Evolutionary conservation across 2,797 vertebrate species (phyloP).

Genomic region (Dallia pectoralis): DNA sequence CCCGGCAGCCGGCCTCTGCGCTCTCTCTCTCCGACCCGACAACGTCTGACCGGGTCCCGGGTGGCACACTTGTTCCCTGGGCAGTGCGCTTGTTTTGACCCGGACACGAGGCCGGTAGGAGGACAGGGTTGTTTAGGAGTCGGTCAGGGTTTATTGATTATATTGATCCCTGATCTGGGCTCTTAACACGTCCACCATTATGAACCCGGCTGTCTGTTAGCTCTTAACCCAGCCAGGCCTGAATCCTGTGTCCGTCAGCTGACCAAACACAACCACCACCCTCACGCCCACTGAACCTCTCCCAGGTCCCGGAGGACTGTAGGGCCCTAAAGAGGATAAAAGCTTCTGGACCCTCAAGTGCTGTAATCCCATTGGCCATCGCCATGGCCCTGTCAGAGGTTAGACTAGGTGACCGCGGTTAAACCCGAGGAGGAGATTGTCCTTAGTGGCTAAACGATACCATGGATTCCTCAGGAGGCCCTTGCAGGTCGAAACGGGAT

Average conservation of each 20-base stretch:
- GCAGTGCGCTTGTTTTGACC: background rate
- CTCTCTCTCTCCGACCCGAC: conserved; percentile 37
- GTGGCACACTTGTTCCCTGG: background rate
- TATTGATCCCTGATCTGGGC: conserved; percentile 53
- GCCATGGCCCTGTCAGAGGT: background rate
- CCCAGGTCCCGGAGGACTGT: background rate
- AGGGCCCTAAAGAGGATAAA: background rate
- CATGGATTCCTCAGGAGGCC: too few relatives aligned
- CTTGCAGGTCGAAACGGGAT: too few relatives aligned
- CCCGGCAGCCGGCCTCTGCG: conserved; percentile 9
- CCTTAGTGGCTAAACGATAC: too few relatives aligned
- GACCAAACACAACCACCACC: too few relatives aligned
- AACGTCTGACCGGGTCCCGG: background rate
- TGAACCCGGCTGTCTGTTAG: conserved; percentile 19
- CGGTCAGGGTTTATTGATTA: conserved; percentile 34
- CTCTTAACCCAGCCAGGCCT: conserved; percentile 5
- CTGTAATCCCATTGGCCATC: background rate
- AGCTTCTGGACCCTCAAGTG: background rate
- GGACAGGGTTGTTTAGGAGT: background rate
- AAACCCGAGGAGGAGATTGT: background rate
- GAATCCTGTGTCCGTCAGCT: background rate
- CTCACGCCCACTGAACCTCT: background rate
- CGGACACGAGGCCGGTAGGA: background rate
- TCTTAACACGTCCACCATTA: conserved; percentile 28
- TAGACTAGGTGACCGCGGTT: background rate